Evolutionary conservation across 2,113 vertebrate genomes (phyloP).

Genomic region (Sinocyclocheilus rhinocerous): DNA sequence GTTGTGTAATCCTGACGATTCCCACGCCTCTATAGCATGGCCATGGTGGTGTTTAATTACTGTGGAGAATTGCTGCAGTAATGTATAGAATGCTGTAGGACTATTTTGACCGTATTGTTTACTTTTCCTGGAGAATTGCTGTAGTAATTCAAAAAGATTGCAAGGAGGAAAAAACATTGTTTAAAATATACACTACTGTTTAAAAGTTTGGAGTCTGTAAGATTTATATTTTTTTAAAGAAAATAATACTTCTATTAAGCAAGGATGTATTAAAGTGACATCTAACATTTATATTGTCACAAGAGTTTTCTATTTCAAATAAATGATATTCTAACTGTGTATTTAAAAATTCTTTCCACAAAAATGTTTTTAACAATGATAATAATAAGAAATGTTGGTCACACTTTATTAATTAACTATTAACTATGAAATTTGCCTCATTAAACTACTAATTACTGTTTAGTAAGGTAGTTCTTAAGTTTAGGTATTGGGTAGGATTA

Average conservation of each 20-base stretch:
- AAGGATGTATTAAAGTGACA: neutral
- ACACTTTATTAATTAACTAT: too few relatives aligned
- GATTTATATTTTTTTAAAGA: neutral
- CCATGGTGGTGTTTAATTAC: neutral
- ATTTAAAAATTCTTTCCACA: too few relatives aligned
- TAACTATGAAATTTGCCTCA: too few relatives aligned
- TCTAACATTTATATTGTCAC: neutral
- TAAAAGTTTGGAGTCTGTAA: neutral
- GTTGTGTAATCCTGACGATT: neutral
- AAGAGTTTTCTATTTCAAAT: neutral
- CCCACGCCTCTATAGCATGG: constrained; percentile 2
- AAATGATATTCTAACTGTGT: too few relatives aligned
- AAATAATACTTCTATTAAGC: neutral
- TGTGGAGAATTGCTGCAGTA: neutral
- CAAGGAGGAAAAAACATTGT: neutral
- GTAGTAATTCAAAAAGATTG: neutral
- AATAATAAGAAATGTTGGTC: too few relatives aligned
- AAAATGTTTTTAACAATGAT: too few relatives aligned
- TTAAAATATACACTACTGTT: neutral
- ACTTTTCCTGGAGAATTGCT: neutral
- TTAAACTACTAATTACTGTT: too few relatives aligned
- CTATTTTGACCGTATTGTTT: neutral
- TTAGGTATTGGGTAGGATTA: too few relatives aligned
- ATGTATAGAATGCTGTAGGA: neutral
- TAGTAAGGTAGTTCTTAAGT: too few relatives aligned